Base-by-base conservation (phyloP, 2,888 invertebrate species). In the Exocentrus adspersus region DNA sequence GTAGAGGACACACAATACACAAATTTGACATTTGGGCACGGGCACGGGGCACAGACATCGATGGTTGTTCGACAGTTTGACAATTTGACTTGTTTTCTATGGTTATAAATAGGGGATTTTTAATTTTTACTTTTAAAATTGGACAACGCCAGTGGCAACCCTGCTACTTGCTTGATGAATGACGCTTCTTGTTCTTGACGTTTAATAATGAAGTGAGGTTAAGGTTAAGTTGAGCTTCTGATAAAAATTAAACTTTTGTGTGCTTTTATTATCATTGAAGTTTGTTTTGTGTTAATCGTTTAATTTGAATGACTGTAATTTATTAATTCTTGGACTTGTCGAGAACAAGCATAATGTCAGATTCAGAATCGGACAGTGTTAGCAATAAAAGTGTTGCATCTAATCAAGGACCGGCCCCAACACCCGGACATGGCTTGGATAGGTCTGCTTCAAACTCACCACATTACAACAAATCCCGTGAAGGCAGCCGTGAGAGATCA, bases 311-410 rank as follows among this genome's bases (percentile, higher is more conserved):
- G 6, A 14, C 9, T 16, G 12, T 42, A 9, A 9, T 30, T 30
- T 30, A 2, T n/a, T 30, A 30, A 30, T 2, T 30, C n/a, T 30
- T n/a, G n/a, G n/a, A n/a, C 7, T 30, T 30, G 30, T n/a, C n/a
- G 2, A 46, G 7, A 46, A 46, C 1, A 3, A 61, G 45, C 45
- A 78, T 75, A 74, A 77, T 77, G 48, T 76, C 77, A 5, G 83
- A 82, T 57, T 84, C 85, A 3, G 85, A 83, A 9, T 86, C 86
- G 1, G 86, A 85, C 30, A 83, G 82, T 72, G 84, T 81, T n/a
- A 84, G 85, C 9, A 84, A 85, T 72, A 79, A 82, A 7, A 85
- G 84, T 67, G 79, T 74, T 2, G 82, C 83, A 69, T 84, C 84
- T n/a, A 71, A 68, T 19, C 80, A 78, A 50, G 82, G 81, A 1